These are phyloP conservation scores for Anolis apletophallus DNA, from an alignment of 2,797 vertebrate species.

Conservation along the genomic window DNA sequence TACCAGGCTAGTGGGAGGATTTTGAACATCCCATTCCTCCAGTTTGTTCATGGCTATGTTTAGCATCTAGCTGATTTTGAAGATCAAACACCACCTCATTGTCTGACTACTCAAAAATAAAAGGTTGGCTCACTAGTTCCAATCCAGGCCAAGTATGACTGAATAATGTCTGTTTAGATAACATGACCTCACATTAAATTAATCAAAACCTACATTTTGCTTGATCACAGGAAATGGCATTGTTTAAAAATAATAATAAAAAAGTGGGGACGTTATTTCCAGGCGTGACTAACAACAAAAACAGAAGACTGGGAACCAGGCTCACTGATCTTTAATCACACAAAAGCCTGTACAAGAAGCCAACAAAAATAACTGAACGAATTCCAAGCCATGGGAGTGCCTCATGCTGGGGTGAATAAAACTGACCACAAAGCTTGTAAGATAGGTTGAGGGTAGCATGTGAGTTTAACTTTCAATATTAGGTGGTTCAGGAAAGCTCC, in stretches of 20 bases:
- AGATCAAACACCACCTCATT: constrained; percentile 63
- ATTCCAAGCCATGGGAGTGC: background rate
- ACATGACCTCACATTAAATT: constrained; percentile 27
- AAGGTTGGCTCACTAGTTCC: constrained; percentile 23
- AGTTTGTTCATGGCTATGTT: constrained; percentile 59
- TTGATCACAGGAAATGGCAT: constrained; percentile 30
- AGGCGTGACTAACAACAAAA: constrained; percentile 29
- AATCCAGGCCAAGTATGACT: constrained; percentile 21
- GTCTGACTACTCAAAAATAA: constrained; percentile 41
- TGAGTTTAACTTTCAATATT: background rate
- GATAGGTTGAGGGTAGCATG: background rate
- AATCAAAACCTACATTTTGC: constrained; percentile 23
- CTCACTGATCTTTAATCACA: background rate
- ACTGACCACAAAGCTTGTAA: background rate
- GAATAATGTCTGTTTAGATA: constrained; percentile 43
- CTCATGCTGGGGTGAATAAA: background rate
- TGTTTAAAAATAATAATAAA: background rate
- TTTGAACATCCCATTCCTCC: constrained; percentile 56
- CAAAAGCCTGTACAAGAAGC: background rate
- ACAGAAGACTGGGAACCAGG: constrained; percentile 7
- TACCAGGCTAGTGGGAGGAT: constrained; percentile 65
- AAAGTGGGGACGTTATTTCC: constrained; percentile 35
- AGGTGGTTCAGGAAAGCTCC: constrained; percentile 7
- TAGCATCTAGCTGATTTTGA: constrained; percentile 57
- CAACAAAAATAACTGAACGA: constrained; percentile 25